Percentiles rank a stretch among this genome's conserved stretches.
Conservation (phyloP, 2,888 invertebrate genomes). For the Tridacna crocea region DNA sequence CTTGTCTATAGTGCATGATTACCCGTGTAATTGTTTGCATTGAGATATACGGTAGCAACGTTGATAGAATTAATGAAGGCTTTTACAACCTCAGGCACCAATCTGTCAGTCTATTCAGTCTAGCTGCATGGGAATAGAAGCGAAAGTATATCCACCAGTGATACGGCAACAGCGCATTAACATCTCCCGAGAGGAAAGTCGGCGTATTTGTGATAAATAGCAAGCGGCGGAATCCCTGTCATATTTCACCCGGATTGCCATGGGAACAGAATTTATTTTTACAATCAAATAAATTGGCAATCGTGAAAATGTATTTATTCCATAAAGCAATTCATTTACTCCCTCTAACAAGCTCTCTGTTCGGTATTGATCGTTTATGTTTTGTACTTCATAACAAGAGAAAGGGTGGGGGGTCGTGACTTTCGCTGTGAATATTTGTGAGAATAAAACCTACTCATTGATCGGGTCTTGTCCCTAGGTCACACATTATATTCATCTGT, state of each 20-base stretch:
- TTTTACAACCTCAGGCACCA: not conserved
- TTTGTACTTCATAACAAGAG: not conserved
- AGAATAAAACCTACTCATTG: too few relatives aligned
- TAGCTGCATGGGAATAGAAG: too few relatives aligned
- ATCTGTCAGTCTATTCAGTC: too few relatives aligned
- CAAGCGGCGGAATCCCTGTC: not conserved
- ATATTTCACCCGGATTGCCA: constrained; percentile 13
- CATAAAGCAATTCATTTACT: constrained; percentile 6
- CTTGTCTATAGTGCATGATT: not conserved
- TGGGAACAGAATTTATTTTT: constrained; percentile 18
- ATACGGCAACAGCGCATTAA: not conserved
- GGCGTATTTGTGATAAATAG: not conserved
- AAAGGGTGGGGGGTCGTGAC: not conserved
- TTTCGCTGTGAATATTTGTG: not conserved
- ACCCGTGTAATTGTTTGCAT: not conserved
- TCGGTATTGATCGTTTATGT: not conserved
- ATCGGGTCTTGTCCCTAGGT: too few relatives aligned
- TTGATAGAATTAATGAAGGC: not conserved
- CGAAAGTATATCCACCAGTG: too few relatives aligned
- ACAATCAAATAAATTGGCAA: constrained; percentile 23
- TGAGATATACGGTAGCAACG: not conserved
- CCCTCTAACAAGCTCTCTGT: not conserved
- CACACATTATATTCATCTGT: too few relatives aligned
- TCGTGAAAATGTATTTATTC: constrained; percentile 24
- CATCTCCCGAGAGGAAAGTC: not conserved